These are phyloP conservation scores for Plagiodera versicolora DNA, from an alignment of 2,888 invertebrate genomes.

Conservation along the genomic window DNA sequence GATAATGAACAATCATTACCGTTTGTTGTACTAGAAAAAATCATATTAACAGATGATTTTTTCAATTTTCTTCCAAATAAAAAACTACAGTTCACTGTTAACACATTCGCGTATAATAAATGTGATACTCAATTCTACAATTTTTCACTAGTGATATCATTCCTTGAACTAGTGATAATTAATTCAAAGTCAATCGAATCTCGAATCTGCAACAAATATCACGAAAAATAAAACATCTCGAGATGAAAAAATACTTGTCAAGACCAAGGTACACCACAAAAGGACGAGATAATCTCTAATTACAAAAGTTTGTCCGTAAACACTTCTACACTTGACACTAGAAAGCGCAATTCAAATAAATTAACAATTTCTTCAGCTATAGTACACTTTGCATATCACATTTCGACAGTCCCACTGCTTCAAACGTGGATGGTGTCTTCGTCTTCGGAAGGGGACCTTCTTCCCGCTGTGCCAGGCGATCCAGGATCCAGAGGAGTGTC, in stretches of 20 bases:
- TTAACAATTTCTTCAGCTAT: conserved; percentile 47
- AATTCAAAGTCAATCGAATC: too few relatives aligned
- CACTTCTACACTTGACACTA: conserved; percentile 46
- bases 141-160: too few relatives aligned
- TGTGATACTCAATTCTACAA: too few relatives aligned
- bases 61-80: too few relatives aligned
- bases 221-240: background rate
- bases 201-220: too few relatives aligned
- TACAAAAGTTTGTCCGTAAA: conserved; percentile 41
- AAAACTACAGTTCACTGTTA: too few relatives aligned
- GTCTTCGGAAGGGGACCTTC: conserved; percentile 59
- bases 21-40: too few relatives aligned
- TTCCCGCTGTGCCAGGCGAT: conserved; percentile 58
- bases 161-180: too few relatives aligned
- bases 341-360: conserved; percentile 50
- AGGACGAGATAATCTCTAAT: conserved; percentile 28
- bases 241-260: background rate
- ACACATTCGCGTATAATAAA: too few relatives aligned
- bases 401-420: conserved; percentile 33
- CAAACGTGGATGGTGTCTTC: conserved; percentile 68
- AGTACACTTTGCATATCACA: conserved; percentile 50
- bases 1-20: too few relatives aligned
- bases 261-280: conserved; percentile 18
- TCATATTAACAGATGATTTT: too few relatives aligned
- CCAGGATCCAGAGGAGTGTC: conserved; percentile 65